A percentile compares a stretch with the other conserved stretches of the same genome.
phyloP scores from a whole-genome alignment of 2,113 vertebrate species.

The Probosciger aterrimus region DNA sequence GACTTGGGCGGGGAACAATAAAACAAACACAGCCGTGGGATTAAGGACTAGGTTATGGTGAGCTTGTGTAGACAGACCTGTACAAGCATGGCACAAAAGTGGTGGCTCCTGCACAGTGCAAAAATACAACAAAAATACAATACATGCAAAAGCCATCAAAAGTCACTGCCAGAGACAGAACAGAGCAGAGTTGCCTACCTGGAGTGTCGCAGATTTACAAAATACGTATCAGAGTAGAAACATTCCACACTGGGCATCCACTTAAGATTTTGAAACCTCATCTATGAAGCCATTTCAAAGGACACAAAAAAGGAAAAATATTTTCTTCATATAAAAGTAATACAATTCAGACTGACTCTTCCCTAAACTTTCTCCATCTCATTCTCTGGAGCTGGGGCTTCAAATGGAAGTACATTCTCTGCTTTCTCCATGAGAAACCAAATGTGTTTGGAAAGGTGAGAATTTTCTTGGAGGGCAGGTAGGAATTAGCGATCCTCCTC shows the following conservation, averaged over 20 bases:
- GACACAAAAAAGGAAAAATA: neutral
- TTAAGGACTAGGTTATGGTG: neutral
- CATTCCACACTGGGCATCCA: neutral
- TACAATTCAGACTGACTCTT: neutral
- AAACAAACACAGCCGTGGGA: neutral
- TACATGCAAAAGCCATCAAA: neutral
- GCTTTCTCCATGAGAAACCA: neutral
- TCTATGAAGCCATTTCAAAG: neutral
- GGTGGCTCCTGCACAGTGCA: neutral
- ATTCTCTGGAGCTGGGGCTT: neutral
- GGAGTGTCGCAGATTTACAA: neutral
- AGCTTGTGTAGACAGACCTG: neutral
- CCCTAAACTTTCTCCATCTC: neutral
- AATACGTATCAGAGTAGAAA: neutral
- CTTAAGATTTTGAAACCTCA: neutral
- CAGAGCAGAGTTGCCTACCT: neutral
- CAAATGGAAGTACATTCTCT: neutral
- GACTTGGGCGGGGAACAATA: neutral
- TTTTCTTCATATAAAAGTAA: neutral
- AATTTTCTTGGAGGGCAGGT: neutral
- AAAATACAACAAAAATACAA: neutral
- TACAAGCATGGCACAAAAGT: neutral
- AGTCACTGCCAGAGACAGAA: neutral
- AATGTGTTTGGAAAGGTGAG: neutral
- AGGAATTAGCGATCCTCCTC: neutral